Percentiles rank a stretch among this genome's conserved stretches.
phyloP scores from a whole-genome alignment of 2,888 invertebrate species.

The Resseliella maxima region DNA sequence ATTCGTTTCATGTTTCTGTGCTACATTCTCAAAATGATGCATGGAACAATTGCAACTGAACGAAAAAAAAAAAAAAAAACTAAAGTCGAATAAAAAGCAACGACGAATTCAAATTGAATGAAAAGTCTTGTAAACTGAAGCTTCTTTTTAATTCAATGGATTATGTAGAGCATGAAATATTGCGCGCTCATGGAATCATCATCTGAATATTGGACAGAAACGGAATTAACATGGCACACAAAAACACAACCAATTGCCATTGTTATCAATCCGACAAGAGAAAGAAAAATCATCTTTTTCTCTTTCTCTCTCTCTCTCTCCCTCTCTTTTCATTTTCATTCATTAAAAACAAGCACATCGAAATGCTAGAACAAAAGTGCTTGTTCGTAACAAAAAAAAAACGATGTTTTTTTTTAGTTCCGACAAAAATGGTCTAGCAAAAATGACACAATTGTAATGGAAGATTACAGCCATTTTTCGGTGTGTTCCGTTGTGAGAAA shows the following conservation, averaged over 20 bases:
- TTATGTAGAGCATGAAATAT: constrained; percentile 23
- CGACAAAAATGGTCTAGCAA: background rate
- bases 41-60: background rate
- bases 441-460: background rate
- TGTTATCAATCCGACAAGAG: too few relatives aligned
- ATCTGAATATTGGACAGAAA: background rate
- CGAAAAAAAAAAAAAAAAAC: background rate
- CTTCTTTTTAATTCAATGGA: background rate
- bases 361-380: too few relatives aligned
- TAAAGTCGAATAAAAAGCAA: too few relatives aligned
- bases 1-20: background rate
- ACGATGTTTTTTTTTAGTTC: too few relatives aligned
- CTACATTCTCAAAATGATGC: background rate
- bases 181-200: background rate
- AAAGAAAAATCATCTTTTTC: background rate
- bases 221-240: background rate
- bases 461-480: background rate
- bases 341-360: background rate
- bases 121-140: background rate
- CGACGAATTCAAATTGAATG: background rate
- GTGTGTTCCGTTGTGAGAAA: background rate
- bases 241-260: background rate
- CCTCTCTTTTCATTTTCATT: background rate
- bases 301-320: too few relatives aligned
- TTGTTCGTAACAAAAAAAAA: too few relatives aligned